Evolutionary conservation across 2,888 invertebrate species (phyloP).

Genomic region (Hydriomena furcata): DNA sequence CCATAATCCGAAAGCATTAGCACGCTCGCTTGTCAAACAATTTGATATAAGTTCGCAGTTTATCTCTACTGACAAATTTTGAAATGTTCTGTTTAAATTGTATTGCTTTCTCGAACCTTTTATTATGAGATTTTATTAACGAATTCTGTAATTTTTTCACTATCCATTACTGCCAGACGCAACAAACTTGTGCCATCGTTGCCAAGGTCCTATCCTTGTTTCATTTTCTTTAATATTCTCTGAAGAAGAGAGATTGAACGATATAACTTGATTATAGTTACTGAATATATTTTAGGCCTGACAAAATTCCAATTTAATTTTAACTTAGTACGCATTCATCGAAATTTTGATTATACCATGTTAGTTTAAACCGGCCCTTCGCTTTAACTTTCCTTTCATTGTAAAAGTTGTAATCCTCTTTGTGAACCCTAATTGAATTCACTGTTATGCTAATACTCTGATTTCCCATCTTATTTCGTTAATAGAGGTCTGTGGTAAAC

Average conservation of each 20-base stretch:
- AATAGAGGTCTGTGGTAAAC: slow-evolving; percentile 82
- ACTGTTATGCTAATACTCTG: slow-evolving; percentile 83
- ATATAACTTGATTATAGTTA: slow-evolving; percentile 7
- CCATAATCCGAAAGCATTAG: slow-evolving; percentile 64
- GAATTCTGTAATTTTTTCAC: no score
- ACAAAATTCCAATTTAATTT: slow-evolving; percentile 63
- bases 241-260: background rate
- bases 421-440: slow-evolving; percentile 82
- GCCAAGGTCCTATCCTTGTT: background rate
- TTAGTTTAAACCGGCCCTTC: slow-evolving; percentile 73
- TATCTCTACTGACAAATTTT: slow-evolving; percentile 27
- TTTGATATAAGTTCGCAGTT: slow-evolving; percentile 55
- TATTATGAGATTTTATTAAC: no score
- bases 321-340: slow-evolving; percentile 67
- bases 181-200: background rate
- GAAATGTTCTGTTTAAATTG: slow-evolving; percentile 16
- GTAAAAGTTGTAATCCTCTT: slow-evolving; percentile 84
- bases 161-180: no score
- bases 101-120: background rate
- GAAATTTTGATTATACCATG: slow-evolving; percentile 78
- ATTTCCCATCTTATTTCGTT: slow-evolving; percentile 83
- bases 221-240: background rate
- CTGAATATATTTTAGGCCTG: slow-evolving; percentile 30
- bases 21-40: slow-evolving; percentile 57
- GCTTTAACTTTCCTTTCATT: slow-evolving; percentile 79